Conservation (phyloP, 2,797 vertebrate species). For the Silurus aristotelis region DNA sequence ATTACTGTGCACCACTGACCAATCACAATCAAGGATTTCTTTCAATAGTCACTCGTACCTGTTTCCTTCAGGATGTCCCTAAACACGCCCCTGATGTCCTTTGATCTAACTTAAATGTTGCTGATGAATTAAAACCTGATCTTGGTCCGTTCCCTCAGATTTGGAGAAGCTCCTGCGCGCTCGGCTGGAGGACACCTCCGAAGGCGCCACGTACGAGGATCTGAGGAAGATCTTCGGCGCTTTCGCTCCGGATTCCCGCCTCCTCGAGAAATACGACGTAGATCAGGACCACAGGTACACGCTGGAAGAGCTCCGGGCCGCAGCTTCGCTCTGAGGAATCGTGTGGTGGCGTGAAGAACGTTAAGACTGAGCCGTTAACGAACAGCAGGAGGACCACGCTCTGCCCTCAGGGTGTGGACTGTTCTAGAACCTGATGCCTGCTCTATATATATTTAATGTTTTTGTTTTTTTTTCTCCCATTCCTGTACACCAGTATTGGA, state of each 20-base stretch:
- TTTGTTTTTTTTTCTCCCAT: conserved; percentile 37
- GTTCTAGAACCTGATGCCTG: not conserved
- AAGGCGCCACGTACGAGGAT: conserved; percentile 61
- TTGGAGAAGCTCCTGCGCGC: conserved; percentile 64
- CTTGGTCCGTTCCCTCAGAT: conserved; percentile 58
- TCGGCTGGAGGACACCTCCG: conserved; percentile 42
- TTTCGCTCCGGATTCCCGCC: conserved; percentile 53
- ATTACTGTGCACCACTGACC: too few species aligned
- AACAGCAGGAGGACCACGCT: not conserved
- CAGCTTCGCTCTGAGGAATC: conserved; percentile 65
- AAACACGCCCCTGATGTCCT: not conserved
- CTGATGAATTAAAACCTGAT: too few species aligned
- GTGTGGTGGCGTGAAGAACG: conserved; percentile 57
- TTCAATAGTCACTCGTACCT: too few species aligned
- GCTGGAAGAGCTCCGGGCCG: conserved; percentile 68
- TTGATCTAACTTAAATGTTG: not conserved
- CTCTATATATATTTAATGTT: not conserved
- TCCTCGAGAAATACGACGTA: conserved; percentile 66
- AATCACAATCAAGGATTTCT: too few species aligned
- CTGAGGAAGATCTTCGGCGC: conserved; percentile 63
- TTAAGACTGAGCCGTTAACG: conserved; percentile 53
- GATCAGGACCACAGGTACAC: conserved; percentile 69
- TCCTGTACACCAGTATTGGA: conserved; percentile 67
- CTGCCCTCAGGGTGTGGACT: not conserved
- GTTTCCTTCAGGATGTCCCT: too few species aligned